phyloP scores from a whole-genome alignment of 37 sponge, comb jelly and placozoan species.

The Lycopodina hypogea region DNA sequence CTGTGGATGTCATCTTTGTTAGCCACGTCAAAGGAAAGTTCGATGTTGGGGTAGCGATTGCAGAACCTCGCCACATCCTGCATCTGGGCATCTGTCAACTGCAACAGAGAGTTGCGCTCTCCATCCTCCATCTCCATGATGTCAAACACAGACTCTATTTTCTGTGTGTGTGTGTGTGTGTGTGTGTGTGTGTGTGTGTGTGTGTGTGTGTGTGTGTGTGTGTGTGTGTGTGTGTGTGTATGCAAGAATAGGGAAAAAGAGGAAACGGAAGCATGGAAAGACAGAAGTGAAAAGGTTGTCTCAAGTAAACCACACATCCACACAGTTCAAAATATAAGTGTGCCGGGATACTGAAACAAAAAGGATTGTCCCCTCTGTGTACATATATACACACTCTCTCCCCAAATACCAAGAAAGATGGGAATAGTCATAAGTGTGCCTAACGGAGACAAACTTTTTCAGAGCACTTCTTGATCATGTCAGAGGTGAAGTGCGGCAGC shows the following conservation, averaged over 20 bases:
- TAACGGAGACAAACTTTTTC: constrained; percentile 49
- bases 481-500: constrained; percentile 95
- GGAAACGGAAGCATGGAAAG: too few relatives aligned
- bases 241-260: background rate
- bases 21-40: constrained; percentile 73
- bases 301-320: too few relatives aligned
- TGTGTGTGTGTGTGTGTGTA: background rate
- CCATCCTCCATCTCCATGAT: constrained; percentile 98
- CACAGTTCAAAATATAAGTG: too few relatives aligned
- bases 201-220: background rate
- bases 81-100: constrained; percentile 85
- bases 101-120: constrained; percentile 73
- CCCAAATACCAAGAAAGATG: too few relatives aligned
- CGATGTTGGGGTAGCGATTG: constrained; percentile 98
- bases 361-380: too few relatives aligned
- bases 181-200: background rate
- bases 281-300: too few relatives aligned
- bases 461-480: constrained; percentile 87
- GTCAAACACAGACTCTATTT: constrained; percentile 94
- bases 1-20: constrained; percentile 74
- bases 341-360: too few relatives aligned
- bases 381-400: too few relatives aligned
- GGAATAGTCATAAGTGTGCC: too few relatives aligned
- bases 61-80: constrained; percentile 95
- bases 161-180: constrained; percentile 18